A percentile compares a stretch with the other conserved stretches of the same genome.
phyloP scores from a whole-genome alignment of 2,113 vertebrate genomes.

The Halichoerus grypus region DNA sequence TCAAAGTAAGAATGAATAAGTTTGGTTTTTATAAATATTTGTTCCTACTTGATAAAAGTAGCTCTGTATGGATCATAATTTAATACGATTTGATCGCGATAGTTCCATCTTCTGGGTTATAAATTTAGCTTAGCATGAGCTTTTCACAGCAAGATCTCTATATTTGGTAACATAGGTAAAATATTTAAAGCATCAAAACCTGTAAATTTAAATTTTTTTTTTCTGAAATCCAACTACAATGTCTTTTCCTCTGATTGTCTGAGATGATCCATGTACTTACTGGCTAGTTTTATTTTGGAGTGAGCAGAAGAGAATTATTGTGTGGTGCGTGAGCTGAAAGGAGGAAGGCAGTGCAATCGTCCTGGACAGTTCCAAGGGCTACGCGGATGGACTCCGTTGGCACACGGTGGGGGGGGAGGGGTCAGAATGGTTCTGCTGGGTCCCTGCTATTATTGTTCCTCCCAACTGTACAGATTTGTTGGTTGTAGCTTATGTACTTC shows the following conservation, averaged over 20 bases:
- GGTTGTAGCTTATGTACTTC: slow-evolving; percentile 88
- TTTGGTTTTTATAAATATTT: slow-evolving; percentile 80
- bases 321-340: slow-evolving; percentile 48
- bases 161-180: slow-evolving; percentile 82
- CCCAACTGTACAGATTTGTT: slow-evolving; percentile 83
- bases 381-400: slow-evolving; percentile 65
- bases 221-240: background rate
- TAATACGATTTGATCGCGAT: slow-evolving; percentile 83
- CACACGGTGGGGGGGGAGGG: background rate
- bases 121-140: slow-evolving; percentile 78
- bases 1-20: slow-evolving; percentile 82
- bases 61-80: slow-evolving; percentile 74
- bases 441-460: slow-evolving; percentile 69
- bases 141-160: slow-evolving; percentile 82
- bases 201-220: slow-evolving; percentile 19
- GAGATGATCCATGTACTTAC: slow-evolving; percentile 68
- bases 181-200: slow-evolving; percentile 76
- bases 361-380: slow-evolving; percentile 80
- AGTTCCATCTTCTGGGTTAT: slow-evolving; percentile 4
- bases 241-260: slow-evolving; percentile 75
- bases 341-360: slow-evolving; percentile 49
- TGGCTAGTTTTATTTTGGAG: slow-evolving; percentile 80
- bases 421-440: slow-evolving; percentile 71
- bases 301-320: slow-evolving; percentile 82
- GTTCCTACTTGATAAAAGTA: slow-evolving; percentile 77